phyloP scores from a whole-genome alignment of 2,113 vertebrate genomes.

The Laticauda colubrina region DNA sequence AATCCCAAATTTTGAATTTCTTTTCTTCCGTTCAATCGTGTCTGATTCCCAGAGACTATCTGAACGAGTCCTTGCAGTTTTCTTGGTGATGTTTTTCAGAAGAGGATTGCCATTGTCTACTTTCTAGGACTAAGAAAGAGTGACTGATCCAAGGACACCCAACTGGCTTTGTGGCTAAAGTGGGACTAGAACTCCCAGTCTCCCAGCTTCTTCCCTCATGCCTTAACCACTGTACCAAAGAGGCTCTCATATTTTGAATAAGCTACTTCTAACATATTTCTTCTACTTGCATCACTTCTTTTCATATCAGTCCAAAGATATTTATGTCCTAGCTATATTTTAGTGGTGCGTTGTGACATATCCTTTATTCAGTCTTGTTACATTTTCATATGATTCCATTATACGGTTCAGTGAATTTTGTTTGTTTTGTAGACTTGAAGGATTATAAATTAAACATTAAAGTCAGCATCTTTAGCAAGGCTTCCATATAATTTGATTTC shows the following conservation, averaged over 20 bases:
- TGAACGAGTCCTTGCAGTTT: not conserved
- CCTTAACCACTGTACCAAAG: not conserved
- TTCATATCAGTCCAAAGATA: not conserved
- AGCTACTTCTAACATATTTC: not conserved
- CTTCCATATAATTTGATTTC: not conserved
- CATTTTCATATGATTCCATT: not conserved
- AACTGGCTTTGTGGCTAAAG: not conserved
- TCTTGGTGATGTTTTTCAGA: not conserved
- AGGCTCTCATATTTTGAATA: not conserved
- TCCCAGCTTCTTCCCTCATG: not conserved
- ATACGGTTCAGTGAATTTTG: not conserved
- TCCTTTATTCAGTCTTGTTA: not conserved
- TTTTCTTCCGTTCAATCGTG: not conserved
- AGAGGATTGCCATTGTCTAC: not conserved
- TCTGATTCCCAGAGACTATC: not conserved
- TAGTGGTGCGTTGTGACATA: not conserved
- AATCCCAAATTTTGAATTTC: not conserved
- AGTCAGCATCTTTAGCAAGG: not conserved
- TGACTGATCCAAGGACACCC: not conserved
- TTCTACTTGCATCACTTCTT: not conserved
- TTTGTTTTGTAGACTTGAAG: not conserved
- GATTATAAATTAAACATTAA: not conserved
- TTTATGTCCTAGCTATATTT: not conserved
- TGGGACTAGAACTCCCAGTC: not conserved
- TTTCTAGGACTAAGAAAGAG: not conserved